phyloP scores from a whole-genome alignment of 1,140 invertebrate species.

The Pseudobourletiella spinata region DNA sequence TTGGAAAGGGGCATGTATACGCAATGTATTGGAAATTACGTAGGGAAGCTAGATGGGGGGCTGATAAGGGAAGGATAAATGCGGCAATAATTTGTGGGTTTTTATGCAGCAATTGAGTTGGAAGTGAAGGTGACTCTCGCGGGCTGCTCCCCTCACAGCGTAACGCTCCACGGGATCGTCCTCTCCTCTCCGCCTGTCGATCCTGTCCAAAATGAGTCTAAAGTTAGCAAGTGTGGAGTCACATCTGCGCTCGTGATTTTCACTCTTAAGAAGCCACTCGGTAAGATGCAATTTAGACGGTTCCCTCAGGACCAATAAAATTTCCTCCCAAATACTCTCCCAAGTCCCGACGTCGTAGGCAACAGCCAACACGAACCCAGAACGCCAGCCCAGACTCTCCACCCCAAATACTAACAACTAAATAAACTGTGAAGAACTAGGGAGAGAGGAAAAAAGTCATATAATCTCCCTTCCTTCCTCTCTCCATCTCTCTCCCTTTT shows the following conservation, averaged over 20 bases:
- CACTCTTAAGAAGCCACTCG: conserved; percentile 3
- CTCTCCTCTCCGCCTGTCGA: not conserved
- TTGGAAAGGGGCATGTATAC: not conserved
- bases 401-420: conserved; percentile 1
- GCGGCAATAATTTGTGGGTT: not conserved
- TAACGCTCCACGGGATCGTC: not conserved
- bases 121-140: not conserved
- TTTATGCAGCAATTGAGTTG: not conserved
- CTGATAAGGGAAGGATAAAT: not conserved
- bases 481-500: too few species aligned
- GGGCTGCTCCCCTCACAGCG: too few species aligned
- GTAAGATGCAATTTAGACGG: conserved; percentile 5
- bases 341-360: conserved; percentile 1
- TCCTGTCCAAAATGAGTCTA: conserved; percentile 7
- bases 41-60: not conserved
- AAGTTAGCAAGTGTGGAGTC: not conserved
- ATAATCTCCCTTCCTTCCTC: not conserved
- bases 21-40: not conserved
- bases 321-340: conserved; percentile 17
- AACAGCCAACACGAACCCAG: too few species aligned
- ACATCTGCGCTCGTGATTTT: conserved; percentile 31
- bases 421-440: not conserved
- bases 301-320: conserved; percentile 34
- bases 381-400: not conserved
- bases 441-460: too few species aligned